phyloP scores from a whole-genome alignment of 2,888 invertebrate genomes.

The Drosophila crucigera region DNA sequence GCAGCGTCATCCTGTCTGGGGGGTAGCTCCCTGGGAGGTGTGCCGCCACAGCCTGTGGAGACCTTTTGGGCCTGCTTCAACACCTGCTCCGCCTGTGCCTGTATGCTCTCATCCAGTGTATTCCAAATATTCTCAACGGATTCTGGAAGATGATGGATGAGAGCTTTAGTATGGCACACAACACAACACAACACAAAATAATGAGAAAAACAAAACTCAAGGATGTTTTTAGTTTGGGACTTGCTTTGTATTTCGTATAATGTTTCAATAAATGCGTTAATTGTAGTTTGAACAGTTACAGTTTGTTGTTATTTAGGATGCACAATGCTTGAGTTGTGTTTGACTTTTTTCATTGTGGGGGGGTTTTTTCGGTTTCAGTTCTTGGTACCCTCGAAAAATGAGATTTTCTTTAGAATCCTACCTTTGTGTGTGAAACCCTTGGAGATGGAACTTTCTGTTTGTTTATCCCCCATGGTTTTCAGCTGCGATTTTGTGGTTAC shows the following conservation, averaged over 20 bases:
- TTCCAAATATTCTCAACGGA: constrained; percentile 85
- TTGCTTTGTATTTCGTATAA: constrained; percentile 67
- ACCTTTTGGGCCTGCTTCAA: constrained; percentile 81
- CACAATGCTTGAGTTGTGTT: constrained; percentile 59
- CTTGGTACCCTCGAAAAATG: constrained; percentile 91
- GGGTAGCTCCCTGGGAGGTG: constrained; percentile 88
- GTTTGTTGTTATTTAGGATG: constrained; percentile 36
- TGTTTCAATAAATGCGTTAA: constrained; percentile 75
- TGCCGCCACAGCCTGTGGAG: constrained; percentile 89
- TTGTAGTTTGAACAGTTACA: constrained; percentile 58
- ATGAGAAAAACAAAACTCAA: constrained; percentile 60
- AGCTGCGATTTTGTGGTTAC: constrained; percentile 45
- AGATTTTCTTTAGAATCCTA: constrained; percentile 89
- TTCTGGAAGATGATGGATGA: constrained; percentile 70
- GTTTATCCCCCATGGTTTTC: constrained; percentile 69
- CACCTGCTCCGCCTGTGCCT: constrained; percentile 81
- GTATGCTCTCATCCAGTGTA: constrained; percentile 84
- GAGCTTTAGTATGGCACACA: constrained; percentile 40
- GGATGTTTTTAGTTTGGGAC: constrained; percentile 55
- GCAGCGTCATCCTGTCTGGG: constrained; percentile 7
- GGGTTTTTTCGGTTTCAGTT: constrained; percentile 68
- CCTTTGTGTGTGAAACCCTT: constrained; percentile 87
- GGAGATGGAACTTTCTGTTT: constrained; percentile 75
- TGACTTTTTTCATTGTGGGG: constrained; percentile 9
- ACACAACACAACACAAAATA: constrained; percentile 2